These are phyloP conservation scores for Melierax canorus DNA, from an alignment of 2,113 vertebrate genomes.

Conservation along the genomic window DNA sequence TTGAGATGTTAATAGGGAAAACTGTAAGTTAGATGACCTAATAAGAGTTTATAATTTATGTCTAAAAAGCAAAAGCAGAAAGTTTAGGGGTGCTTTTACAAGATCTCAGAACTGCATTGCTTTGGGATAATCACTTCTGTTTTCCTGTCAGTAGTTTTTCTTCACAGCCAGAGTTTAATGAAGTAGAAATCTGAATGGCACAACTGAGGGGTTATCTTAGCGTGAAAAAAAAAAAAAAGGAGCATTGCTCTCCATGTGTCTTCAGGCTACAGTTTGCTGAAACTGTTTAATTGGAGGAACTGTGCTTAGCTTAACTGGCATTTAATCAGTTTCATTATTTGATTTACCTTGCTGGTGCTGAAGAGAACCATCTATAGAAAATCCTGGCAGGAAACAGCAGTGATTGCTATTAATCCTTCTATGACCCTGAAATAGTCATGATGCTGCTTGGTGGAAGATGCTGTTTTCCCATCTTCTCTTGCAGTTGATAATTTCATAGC, in stretches of 20 bases:
- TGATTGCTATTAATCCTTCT: neutral
- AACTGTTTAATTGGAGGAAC: neutral
- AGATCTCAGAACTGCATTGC: neutral
- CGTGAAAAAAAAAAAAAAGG: neutral
- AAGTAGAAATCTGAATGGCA: neutral
- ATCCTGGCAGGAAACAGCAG: neutral
- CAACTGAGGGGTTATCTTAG: neutral
- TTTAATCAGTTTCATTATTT: neutral
- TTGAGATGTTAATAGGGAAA: neutral
- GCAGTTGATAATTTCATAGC: conserved; percentile 32
- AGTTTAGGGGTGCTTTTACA: neutral
- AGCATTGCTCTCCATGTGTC: neutral
- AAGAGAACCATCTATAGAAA: neutral
- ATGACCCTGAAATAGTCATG: neutral
- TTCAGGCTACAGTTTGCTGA: neutral
- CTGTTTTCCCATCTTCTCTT: neutral
- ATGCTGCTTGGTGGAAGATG: neutral
- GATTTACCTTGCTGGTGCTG: neutral
- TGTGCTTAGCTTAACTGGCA: neutral
- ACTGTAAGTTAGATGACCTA: neutral
- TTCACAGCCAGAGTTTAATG: neutral
- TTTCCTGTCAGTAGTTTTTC: neutral
- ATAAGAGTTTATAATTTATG: neutral
- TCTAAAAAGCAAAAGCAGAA: neutral
- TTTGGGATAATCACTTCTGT: neutral